Conservation (phyloP, 2,797 vertebrate species). For the Poecilia wingei region DNA sequence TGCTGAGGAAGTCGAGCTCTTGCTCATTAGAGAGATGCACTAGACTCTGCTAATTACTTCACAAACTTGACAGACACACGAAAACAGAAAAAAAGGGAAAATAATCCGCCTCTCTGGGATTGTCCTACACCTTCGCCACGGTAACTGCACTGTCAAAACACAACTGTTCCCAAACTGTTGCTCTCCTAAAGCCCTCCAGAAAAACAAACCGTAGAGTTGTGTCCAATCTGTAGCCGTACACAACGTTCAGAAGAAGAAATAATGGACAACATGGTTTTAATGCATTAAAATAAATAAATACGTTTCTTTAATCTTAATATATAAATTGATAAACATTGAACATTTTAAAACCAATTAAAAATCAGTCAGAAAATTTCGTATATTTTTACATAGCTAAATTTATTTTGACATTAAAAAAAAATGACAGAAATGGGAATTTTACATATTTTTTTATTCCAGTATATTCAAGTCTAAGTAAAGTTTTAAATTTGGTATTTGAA, state of each 20-base stretch:
- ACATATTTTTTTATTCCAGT: background rate
- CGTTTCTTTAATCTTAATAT: background rate
- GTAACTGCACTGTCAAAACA: constrained; percentile 1
- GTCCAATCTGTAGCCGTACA: background rate
- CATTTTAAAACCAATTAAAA: background rate
- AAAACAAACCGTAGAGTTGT: constrained; percentile 5
- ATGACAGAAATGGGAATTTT: background rate
- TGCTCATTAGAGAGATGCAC: constrained; percentile 50
- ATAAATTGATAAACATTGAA: background rate
- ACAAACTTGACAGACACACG: constrained; percentile 35
- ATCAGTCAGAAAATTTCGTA: background rate
- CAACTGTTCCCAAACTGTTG: background rate
- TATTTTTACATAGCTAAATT: background rate
- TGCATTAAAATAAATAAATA: background rate
- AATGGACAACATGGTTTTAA: background rate
- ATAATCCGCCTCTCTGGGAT: constrained; percentile 51
- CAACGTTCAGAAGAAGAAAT: background rate
- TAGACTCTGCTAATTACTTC: constrained; percentile 56
- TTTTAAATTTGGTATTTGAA: no score
- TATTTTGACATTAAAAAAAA: background rate
- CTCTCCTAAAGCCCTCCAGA: background rate
- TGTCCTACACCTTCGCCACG: constrained; percentile 27
- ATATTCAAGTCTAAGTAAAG: background rate
- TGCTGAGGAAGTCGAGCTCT: constrained; percentile 44
- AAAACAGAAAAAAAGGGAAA: constrained; percentile 22